Evolutionary conservation across 2,888 invertebrate genomes (phyloP).

Genomic region (Scrobipalpa atriplicella): DNA sequence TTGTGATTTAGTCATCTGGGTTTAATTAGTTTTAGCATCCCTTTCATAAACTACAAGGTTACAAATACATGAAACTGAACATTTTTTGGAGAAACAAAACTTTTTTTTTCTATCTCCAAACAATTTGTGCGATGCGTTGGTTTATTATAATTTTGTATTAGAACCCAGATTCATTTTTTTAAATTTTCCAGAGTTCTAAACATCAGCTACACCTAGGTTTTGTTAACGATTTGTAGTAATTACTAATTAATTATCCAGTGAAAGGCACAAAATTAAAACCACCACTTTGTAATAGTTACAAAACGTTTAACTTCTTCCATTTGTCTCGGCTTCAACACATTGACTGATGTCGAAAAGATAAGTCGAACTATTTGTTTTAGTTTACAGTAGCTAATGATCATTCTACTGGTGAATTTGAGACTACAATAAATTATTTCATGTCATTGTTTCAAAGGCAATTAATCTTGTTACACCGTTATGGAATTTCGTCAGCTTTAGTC

Average conservation of each 20-base stretch:
- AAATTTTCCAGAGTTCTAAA: too few species aligned
- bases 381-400: conserved; percentile 21
- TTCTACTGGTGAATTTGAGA: conserved; percentile 15
- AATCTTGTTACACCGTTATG: conserved; percentile 29
- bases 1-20: too few species aligned
- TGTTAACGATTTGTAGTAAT: background rate
- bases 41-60: too few species aligned
- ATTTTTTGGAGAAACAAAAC: too few species aligned
- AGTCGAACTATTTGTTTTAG: conserved; percentile 26
- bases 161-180: too few species aligned
- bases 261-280: background rate
- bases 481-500: conserved; percentile 17
- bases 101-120: too few species aligned
- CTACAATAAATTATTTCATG: conserved; percentile 25
- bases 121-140: too few species aligned
- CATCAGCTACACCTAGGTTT: too few species aligned
- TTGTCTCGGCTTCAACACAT: conserved; percentile 17
- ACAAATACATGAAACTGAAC: too few species aligned
- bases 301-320: conserved; percentile 6
- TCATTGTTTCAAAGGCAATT: conserved; percentile 29
- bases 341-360: conserved; percentile 29
- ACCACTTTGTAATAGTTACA: background rate
- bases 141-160: too few species aligned
- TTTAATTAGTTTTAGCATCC: too few species aligned
- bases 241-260: background rate